These are phyloP conservation scores for Lycaon pictus DNA, from an alignment of 2,113 vertebrate genomes.

Conservation along the genomic window DNA sequence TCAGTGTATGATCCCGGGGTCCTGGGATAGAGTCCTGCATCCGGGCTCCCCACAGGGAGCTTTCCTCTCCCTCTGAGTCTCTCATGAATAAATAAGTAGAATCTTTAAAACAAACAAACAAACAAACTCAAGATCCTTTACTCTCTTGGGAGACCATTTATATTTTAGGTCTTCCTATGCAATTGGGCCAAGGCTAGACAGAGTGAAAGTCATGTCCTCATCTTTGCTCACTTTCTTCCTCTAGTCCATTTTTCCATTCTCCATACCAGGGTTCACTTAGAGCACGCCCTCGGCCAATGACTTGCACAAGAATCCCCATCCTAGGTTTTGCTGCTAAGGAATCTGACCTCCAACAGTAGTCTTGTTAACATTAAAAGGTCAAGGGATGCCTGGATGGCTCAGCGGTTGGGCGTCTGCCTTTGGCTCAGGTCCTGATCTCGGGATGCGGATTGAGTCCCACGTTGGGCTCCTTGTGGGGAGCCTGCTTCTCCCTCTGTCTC, in stretches of 20 bases:
- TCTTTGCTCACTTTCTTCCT: background rate
- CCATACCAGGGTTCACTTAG: background rate
- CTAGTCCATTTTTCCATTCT: background rate
- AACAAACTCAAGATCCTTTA: background rate
- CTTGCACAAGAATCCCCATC: background rate
- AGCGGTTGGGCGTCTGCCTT: too few relatives aligned
- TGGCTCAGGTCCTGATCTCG: too few relatives aligned
- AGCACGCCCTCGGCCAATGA: background rate
- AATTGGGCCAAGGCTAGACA: background rate
- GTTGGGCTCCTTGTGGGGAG: too few relatives aligned
- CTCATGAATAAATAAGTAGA: too few relatives aligned
- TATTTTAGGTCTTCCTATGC: background rate
- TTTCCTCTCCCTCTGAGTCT: too few relatives aligned
- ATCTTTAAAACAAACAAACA: too few relatives aligned
- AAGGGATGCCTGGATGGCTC: too few relatives aligned
- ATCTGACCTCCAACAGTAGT: background rate
- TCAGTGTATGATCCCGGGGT: too few relatives aligned
- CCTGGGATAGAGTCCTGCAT: too few relatives aligned
- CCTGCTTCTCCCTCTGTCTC: too few relatives aligned
- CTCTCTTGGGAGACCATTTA: background rate
- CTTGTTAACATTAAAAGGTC: background rate
- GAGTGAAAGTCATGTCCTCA: background rate
- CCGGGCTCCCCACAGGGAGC: too few relatives aligned
- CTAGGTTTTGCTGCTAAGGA: background rate
- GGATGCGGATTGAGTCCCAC: too few relatives aligned